A percentile compares a stretch with the other conserved stretches of the same genome.
Evolutionary conservation across 1,140 invertebrate species (phyloP).

Genomic region (Ericerus pela): DNA sequence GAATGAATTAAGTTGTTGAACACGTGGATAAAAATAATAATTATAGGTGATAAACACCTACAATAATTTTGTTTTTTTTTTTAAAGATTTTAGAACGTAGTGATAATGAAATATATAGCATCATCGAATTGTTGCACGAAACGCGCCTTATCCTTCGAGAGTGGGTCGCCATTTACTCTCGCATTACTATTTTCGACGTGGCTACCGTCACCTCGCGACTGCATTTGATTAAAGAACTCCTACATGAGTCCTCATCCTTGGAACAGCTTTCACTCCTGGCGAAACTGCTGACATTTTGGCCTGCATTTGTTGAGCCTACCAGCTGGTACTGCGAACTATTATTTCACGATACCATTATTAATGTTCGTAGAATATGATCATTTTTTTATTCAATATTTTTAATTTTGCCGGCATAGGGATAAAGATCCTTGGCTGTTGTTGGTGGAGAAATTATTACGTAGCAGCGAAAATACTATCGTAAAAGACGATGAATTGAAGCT

Average conservation of each 20-base stretch:
- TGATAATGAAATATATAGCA: neutral
- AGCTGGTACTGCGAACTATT: no score
- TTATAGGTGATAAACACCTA: no score
- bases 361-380: neutral
- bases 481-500: neutral
- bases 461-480: neutral
- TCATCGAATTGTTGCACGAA: neutral
- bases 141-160: neutral
- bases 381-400: neutral
- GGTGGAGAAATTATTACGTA: neutral
- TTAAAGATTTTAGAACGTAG: neutral
- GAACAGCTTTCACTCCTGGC: neutral
- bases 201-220: neutral
- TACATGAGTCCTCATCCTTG: neutral
- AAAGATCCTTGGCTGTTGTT: neutral
- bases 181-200: neutral
- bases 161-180: neutral
- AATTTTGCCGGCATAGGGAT: neutral
- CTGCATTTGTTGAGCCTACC: neutral
- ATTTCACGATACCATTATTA: no score
- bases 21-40: no score
- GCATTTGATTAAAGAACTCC: neutral
- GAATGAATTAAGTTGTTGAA: no score
- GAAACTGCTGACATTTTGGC: neutral
- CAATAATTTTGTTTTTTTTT: no score